Evolutionary conservation across 1,140 invertebrate species (phyloP).

Genomic region (Dendroctonus ponderosae): DNA sequence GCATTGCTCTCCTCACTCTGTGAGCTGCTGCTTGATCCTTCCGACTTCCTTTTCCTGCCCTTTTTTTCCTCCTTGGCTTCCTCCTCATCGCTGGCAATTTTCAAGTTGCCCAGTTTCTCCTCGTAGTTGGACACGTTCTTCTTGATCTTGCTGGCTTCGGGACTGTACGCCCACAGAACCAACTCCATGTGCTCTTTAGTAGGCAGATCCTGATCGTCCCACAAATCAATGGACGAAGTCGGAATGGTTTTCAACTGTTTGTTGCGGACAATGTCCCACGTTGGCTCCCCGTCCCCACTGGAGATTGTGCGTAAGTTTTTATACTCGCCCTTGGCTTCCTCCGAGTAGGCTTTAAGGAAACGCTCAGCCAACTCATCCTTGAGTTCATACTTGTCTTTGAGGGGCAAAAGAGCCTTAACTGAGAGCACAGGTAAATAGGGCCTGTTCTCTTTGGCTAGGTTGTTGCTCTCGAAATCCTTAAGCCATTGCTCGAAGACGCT

Average conservation of each 20-base stretch:
- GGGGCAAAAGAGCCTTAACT: slow-evolving; percentile 46
- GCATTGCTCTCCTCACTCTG: slow-evolving; percentile 2
- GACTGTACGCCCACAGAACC: slow-evolving; percentile 66
- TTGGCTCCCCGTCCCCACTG: slow-evolving; percentile 54
- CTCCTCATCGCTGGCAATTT: slow-evolving; percentile 30
- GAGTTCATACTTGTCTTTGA: slow-evolving; percentile 45
- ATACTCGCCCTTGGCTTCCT: slow-evolving; percentile 61
- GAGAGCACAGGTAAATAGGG: slow-evolving; percentile 56
- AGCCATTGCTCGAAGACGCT: slow-evolving; percentile 62
- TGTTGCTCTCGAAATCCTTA: slow-evolving; percentile 61
- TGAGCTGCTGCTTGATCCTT: slow-evolving; percentile 29
- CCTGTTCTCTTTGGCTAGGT: slow-evolving; percentile 61
- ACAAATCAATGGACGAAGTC: slow-evolving; percentile 54
- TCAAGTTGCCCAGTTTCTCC: slow-evolving; percentile 42
- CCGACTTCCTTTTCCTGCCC: slow-evolving; percentile 39
- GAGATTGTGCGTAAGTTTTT: slow-evolving; percentile 62
- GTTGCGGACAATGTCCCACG: slow-evolving; percentile 67
- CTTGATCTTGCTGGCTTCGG: slow-evolving; percentile 56
- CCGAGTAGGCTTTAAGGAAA: slow-evolving; percentile 56
- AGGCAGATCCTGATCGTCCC: slow-evolving; percentile 58
- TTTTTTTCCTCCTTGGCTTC: slow-evolving; percentile 30
- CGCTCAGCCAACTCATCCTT: slow-evolving; percentile 48
- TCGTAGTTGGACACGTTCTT: slow-evolving; percentile 46
- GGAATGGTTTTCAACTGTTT: slow-evolving; percentile 56
- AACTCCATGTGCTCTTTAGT: slow-evolving; percentile 60